Evolutionary conservation across 2,888 invertebrate genomes (phyloP).

Genomic region (Agrochola circellaris): DNA sequence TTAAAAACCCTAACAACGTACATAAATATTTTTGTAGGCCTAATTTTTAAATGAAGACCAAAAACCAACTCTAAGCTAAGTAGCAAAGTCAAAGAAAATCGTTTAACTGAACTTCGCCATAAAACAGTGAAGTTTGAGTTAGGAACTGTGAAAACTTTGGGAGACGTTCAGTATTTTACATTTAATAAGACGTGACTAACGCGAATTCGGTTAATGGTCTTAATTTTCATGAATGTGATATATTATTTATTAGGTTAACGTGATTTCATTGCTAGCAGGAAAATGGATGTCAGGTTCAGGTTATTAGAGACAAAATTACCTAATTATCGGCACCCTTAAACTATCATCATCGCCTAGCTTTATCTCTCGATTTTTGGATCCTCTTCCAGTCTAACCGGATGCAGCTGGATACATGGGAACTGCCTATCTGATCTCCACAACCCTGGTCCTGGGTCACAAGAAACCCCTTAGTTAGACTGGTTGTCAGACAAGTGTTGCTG

Average conservation of each 20-base stretch:
- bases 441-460: not conserved
- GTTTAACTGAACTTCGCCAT: conserved; percentile 56
- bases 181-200: conserved; percentile 58
- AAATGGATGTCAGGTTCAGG: not conserved
- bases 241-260: conserved; percentile 17
- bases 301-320: not conserved
- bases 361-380: no score
- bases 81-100: conserved; percentile 57
- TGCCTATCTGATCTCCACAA: no score
- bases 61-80: conserved; percentile 19
- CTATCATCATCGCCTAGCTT: not conserved
- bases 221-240: conserved; percentile 31
- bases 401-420: not conserved
- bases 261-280: not conserved
- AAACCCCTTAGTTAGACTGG: not conserved
- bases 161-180: conserved; percentile 58
- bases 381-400: not conserved
- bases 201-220: conserved; percentile 43
- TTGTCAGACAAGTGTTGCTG: not conserved
- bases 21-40: not conserved
- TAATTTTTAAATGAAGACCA: conserved; percentile 25
- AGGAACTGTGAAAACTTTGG: conserved; percentile 48
- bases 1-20: not conserved
- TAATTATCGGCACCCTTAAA: not conserved
- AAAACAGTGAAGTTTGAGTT: conserved; percentile 56